Base-by-base conservation (phyloP, 2,113 vertebrate genomes). In the Oreocharis arfaki region DNA sequence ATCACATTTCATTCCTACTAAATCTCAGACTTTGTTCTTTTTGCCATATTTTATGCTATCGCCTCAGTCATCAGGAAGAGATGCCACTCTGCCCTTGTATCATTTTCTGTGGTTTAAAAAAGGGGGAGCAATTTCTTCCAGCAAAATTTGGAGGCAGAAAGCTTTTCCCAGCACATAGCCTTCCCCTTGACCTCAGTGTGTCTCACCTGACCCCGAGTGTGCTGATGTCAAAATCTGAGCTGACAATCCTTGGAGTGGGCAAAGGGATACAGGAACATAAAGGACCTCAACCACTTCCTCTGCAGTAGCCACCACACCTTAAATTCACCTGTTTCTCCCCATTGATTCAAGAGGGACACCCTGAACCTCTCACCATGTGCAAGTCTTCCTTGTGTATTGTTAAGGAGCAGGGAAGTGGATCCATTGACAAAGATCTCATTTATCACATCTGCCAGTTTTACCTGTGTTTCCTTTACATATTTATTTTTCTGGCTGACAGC, bases 21-120 rank as follows among this genome's bases (percentile, higher is more conserved):
- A 84, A 90, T 27, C 64, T 64, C 32, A 84, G 73, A 22, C 33
- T 74, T 49, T 42, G n/a, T 80, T 92, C 39, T 84, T 91, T 89
- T 78, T 71, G 27, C 42, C 21, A 0, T 85, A 15, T 64, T 89
- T 84, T 84, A 42, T 50, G 11, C 42, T 94, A 27, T 47, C 56
- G 44, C 27, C n/a, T 87, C 49, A 61, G 41, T 46, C 64, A 61
- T 30, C 52, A 11, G 5, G 5, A 50, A 42, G 52, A 64, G 42
- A 46, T 68, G n/a, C 33, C 19, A 33, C 46, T 44, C 19, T 20
- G 13, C 39, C 32, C 41, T 55, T 0, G 0, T 35, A 27, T n/a
- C 0, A 6, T 76, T 69, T 88, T 50, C 33, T 49, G 47, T 74
- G 42, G 22, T 44, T 79, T 57, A 15, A 60, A 68, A 74, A 68